Evolutionary conservation across 2,113 vertebrate genomes (phyloP), one percentile per base, ranked within the genome.

Genomic region (Glaucomys volans): DNA sequence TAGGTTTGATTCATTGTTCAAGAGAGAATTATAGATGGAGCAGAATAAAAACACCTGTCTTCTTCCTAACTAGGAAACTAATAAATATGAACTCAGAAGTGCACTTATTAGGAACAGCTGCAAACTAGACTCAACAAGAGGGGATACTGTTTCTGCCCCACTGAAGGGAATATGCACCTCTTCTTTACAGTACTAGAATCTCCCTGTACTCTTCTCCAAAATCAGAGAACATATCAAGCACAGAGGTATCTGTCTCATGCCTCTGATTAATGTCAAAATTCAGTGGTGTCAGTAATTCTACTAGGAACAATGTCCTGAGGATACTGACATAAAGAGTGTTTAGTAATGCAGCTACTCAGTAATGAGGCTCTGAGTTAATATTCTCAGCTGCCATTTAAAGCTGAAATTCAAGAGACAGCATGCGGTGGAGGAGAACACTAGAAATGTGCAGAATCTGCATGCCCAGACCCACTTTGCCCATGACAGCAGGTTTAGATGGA

Each of bases 201-300:
- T 93, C 40, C 62, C 20, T 16, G n/a, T 32, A 24, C 40, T 72
- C 59, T 37, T 91, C 2, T 88, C 72, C 71, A 95, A 79, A 22
- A 14, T n/a, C 6, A 57, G 40, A 22, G 8, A 87, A 40, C 6
- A 4, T 26, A 67, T 3, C 64, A n/a, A 59, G 62, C 18, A 57
- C 71, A 80, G 24, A 92, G 8, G 13, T 80, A 75, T 75, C 77
- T 14, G 0, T 75, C 42, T 66, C 2, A 0, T 37, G 18, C 16
- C 32, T 97, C 79, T 95, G 64, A 80, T 94, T 91, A 95, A 74
- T n/a, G 42, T 92, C 52, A 95, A 88, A 52, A 89, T 32, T 50
- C 52, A 54, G 24, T 72, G 75, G 17, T 50, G 75, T 93, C 17
- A 77, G 64, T 79, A 74, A 96, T 89, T 95, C 89, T 94, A 64